Evolutionary conservation across 2,888 invertebrate genomes (phyloP), one percentile per base, ranked within the genome.

Genomic region (Mythimna loreyi): DNA sequence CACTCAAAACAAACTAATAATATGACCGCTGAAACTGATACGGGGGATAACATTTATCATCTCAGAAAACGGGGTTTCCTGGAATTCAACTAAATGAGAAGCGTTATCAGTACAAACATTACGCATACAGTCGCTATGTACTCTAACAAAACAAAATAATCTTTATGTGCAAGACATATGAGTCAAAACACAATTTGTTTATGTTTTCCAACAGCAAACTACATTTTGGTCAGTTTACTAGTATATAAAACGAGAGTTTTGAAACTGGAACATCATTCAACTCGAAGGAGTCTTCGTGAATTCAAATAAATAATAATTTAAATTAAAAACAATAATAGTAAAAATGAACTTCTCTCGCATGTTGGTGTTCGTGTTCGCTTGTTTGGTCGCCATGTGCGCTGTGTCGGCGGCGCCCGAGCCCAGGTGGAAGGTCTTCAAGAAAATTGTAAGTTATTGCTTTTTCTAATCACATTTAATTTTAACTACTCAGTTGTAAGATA

Each of bases 261-360:
- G 19, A 1, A 45, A 67, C 2, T 45, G 62, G 64, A 69, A 47
- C 53, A 80, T 75, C 75, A 80, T 72, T 80, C 68, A 25, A 56
- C 36, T 43, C 49, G 1, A 28, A 58, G 28, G 0, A 30, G 40
- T 28, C 47, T 68, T 63, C 30, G n/a, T 49, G 53, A 28, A 47
- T 53, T 52, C 16, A 67, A 36, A 16, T n/a, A 13, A 61, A 53
- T 43, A 62, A 23, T 45, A 59, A 25, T 43, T 70, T 40, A 7
- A 59, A 50, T 62, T 28, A 57, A 30, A 25, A 30, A 43, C 1
- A 36, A 36, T 36, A 36, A 13, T 13, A 36, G 13, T 36, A 13
- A 36, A 36, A 36, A 36, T 36, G 36, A 36, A 36, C 13, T 36
- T 36, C 36, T 36, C 13, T 36, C 36, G 36, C 36, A 13, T 36